phyloP scores from a whole-genome alignment of 2,797 vertebrate species.

The Platyrinchus mystaceus region DNA sequence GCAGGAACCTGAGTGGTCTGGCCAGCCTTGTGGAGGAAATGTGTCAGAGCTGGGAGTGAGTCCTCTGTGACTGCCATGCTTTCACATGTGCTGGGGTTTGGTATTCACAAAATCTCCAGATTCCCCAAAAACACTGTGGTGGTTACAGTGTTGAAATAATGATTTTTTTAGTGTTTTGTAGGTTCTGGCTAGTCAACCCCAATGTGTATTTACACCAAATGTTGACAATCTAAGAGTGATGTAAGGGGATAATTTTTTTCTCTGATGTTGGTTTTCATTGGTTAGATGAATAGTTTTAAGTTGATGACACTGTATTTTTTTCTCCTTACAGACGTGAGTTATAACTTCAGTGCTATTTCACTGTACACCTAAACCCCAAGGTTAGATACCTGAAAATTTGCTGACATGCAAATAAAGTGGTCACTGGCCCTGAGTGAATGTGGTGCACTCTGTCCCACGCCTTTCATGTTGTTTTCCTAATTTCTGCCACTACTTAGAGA shows the following conservation, averaged over 20 bases:
- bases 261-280: neutral
- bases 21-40: rapidly evolving
- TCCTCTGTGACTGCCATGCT: neutral
- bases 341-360: neutral
- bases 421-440: neutral
- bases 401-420: neutral
- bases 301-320: neutral
- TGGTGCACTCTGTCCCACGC: rapidly evolving
- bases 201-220: neutral
- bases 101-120: neutral
- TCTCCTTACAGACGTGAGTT: neutral
- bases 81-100: neutral
- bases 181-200: neutral
- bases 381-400: neutral
- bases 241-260: neutral
- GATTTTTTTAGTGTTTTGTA: neutral
- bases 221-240: neutral
- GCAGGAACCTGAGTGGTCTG: neutral
- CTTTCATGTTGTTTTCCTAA: neutral
- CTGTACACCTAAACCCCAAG: neutral
- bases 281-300: neutral
- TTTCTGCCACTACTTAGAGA: neutral
- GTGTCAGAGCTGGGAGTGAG: neutral
- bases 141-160: neutral
- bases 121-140: neutral